Conservation (phyloP, 2,888 invertebrate species). For the Nymphalis c-album region DNA sequence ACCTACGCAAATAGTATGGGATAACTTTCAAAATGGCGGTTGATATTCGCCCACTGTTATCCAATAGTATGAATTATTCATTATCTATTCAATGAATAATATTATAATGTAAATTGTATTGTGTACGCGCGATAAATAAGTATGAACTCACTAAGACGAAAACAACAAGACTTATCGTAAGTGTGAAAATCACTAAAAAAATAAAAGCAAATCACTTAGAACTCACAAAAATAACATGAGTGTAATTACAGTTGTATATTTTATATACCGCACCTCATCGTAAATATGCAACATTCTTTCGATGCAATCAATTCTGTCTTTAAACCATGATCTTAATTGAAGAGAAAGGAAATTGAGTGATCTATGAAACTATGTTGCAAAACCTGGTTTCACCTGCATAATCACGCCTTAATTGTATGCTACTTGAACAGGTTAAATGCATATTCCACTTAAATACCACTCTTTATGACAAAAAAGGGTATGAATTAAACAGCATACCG, state of each 20-base stretch:
- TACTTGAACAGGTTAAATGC: conserved; percentile 29
- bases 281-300: neutral
- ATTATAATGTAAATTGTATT: conserved; percentile 31
- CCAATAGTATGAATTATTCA: conserved; percentile 43
- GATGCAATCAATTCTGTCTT: neutral
- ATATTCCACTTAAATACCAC: conserved; percentile 26
- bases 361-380: conserved; percentile 32
- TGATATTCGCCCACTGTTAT: conserved; percentile 65
- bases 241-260: neutral
- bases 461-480: conserved; percentile 23
- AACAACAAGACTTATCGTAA: neutral
- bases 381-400: conserved; percentile 34
- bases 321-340: conserved; percentile 29
- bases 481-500: conserved; percentile 24
- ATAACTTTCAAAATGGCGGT: conserved; percentile 70
- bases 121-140: conserved; percentile 24
- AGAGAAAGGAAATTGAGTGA: conserved; percentile 39
- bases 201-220: neutral
- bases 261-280: neutral
- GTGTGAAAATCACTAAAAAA: neutral
- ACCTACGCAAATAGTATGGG: conserved; percentile 62
- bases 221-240: too few species aligned
- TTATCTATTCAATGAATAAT: conserved; percentile 34
- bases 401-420: conserved; percentile 32
- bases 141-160: conserved; percentile 22